Evolutionary conservation across 30 jellyfish, hydroid and myxozoan genomes (phyloP).

Genomic region (Euphysa ruthae): DNA sequence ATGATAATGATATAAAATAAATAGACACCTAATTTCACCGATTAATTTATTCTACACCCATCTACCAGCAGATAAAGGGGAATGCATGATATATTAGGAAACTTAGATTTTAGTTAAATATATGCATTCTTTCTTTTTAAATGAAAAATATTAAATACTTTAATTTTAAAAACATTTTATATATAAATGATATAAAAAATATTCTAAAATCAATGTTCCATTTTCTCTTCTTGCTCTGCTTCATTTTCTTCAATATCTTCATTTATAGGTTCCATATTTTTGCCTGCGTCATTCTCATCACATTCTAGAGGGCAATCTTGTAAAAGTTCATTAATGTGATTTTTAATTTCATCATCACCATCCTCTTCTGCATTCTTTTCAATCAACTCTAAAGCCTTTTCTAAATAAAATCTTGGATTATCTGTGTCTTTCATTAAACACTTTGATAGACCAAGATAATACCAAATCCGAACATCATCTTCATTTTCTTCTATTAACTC

Average conservation of each 20-base stretch:
- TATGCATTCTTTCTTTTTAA: too few species aligned
- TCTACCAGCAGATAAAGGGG: too few species aligned
- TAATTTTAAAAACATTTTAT: too few species aligned
- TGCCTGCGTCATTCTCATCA: conserved; percentile 2
- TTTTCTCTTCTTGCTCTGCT: not conserved
- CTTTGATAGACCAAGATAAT: conserved; percentile 59
- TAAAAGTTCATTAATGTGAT: conserved; percentile 41
- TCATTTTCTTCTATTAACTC: conserved; percentile 64
- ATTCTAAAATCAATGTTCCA: too few species aligned
- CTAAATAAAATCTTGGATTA: conserved; percentile 52
- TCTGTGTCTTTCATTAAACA: conserved; percentile 30
- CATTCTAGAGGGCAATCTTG: conserved; percentile 42
- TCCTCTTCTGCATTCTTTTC: conserved; percentile 51
- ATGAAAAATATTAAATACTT: too few species aligned
- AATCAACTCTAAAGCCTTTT: conserved; percentile 52
- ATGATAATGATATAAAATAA: too few species aligned
- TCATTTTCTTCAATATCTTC: conserved; percentile 46
- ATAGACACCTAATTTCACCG: too few species aligned
- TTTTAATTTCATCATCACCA: conserved; percentile 36
- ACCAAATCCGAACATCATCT: conserved; percentile 82
- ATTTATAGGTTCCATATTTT: too few species aligned
- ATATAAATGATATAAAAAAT: too few species aligned
- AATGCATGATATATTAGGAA: too few species aligned
- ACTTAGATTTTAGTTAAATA: too few species aligned
- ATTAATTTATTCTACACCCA: too few species aligned